Evolutionary conservation across 2,113 vertebrate genomes (phyloP).

Genomic region (Oreotrochilus melanogaster): DNA sequence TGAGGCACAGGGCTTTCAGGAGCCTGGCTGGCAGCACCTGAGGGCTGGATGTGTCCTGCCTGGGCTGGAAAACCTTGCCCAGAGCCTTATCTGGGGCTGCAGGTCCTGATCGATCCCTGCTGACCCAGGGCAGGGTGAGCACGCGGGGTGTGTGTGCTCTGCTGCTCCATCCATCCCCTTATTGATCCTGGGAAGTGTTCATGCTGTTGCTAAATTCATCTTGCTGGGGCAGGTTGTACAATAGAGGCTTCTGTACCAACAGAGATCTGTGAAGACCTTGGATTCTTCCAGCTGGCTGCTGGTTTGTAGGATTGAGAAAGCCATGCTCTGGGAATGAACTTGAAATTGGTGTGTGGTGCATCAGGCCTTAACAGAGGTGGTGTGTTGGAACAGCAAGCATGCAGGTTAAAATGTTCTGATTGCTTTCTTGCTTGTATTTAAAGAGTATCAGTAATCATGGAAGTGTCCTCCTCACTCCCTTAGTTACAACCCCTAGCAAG

Average conservation of each 20-base stretch:
- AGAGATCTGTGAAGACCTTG: background rate
- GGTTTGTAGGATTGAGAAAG: background rate
- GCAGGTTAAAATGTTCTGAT: background rate
- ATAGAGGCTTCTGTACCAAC: background rate
- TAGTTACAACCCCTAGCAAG: background rate
- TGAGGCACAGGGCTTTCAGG: rapidly evolving
- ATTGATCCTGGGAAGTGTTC: background rate
- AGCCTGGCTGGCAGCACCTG: background rate
- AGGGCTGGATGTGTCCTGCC: background rate
- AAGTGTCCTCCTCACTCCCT: background rate
- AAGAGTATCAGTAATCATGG: background rate
- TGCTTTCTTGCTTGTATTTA: background rate
- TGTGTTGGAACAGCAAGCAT: background rate
- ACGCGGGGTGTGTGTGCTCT: background rate
- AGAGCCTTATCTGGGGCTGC: background rate
- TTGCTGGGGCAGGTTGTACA: conserved; percentile 18
- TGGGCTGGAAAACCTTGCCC: background rate
- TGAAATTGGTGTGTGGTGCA: background rate
- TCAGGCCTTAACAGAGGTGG: rapidly evolving
- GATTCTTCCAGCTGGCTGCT: background rate
- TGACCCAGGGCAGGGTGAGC: background rate
- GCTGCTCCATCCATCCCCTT: background rate
- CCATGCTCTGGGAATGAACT: background rate
- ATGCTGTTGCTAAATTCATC: background rate
- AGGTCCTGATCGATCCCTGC: background rate